Percentiles rank a stretch among this genome's conserved stretches.
phyloP scores from a whole-genome alignment of 2,113 vertebrate species.

The Mus musculus region GRCm39 chr13:98682001-98682500 shows the following conservation, averaged over 20 bases:
- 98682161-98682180: constrained; percentile 20
- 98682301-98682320: constrained; percentile 75
- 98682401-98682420: not conserved
- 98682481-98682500: constrained; percentile 52
- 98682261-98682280: constrained; percentile 69
- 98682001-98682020: constrained; percentile 86
- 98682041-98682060: constrained; percentile 87
- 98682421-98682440: not conserved
- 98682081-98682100: constrained; percentile 84
- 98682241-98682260: constrained; percentile 77
- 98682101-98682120: constrained; percentile 71
- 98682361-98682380: constrained; percentile 55
- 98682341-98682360: constrained; percentile 68
- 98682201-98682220: constrained; percentile 90
- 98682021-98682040: constrained; percentile 88
- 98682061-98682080: constrained; percentile 85
- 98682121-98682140: constrained; percentile 79
- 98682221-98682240: constrained; percentile 73
- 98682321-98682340: constrained; percentile 82
- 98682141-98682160: constrained; percentile 56
- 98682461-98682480: constrained; percentile 61
- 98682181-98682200: not conserved
- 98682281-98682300: constrained; percentile 74
- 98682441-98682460: constrained; percentile 72
- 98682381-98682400: constrained; percentile 11